Conservation (phyloP, 2,113 vertebrate species). For the Megatriorchis doriae region DNA sequence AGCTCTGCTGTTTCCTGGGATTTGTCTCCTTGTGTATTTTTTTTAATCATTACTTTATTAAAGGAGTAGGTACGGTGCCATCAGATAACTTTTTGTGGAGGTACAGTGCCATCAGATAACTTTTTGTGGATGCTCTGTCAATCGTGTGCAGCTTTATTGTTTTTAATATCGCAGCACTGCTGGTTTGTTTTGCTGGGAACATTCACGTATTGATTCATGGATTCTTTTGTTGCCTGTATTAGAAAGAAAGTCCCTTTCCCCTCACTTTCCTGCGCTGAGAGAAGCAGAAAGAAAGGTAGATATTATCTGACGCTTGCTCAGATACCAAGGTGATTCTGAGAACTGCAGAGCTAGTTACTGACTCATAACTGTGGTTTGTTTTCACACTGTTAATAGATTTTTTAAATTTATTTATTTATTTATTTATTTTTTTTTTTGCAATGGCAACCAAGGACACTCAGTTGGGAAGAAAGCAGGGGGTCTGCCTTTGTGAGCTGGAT, state of each 20-base stretch:
- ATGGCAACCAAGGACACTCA: neutral
- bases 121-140: neutral
- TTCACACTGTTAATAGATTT: neutral
- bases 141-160: neutral
- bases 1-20: neutral
- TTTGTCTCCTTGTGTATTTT: neutral
- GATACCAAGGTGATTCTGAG: neutral
- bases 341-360: neutral
- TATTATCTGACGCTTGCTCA: neutral
- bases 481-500: neutral
- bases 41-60: neutral
- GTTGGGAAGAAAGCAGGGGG: neutral
- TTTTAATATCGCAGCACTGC: neutral
- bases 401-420: too few relatives aligned
- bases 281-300: slow-evolving; percentile 8
- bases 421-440: neutral
- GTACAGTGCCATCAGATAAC: neutral
- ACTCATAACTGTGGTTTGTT: neutral
- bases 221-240: slow-evolving; percentile 9
- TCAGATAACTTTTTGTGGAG: neutral
- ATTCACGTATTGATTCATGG: neutral
- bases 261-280: neutral
- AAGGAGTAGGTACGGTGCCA: neutral
- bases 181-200: neutral
- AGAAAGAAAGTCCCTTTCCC: neutral